Conservation (phyloP, 2,797 vertebrate species). For the Vultur gryphus region DNA sequence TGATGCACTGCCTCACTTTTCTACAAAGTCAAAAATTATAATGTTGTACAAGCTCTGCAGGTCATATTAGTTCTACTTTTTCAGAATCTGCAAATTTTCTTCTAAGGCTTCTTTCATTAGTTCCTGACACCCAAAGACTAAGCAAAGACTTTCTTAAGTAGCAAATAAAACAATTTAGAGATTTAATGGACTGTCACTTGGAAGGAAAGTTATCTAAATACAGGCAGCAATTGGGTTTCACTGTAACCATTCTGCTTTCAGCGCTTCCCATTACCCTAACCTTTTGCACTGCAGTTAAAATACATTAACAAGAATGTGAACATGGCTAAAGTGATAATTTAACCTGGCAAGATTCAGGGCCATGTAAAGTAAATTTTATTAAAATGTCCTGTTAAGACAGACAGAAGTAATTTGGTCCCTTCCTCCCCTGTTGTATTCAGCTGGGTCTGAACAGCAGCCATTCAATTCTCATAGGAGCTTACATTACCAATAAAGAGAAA, state of each 20-base stretch:
- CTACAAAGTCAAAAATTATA: background rate
- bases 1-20: background rate
- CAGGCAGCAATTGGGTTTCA: background rate
- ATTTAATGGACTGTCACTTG: conserved; percentile 36
- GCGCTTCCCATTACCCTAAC: conserved; percentile 12
- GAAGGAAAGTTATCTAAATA: conserved; percentile 10
- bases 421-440: background rate
- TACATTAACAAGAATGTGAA: conserved; percentile 3
- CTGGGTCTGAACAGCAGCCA: background rate
- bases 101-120: conserved; percentile 14
- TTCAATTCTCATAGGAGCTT: conserved; percentile 19
- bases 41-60: background rate
- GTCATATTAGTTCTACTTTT: background rate
- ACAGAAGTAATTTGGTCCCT: conserved; percentile 15
- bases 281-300: background rate
- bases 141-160: conserved; percentile 5
- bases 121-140: conserved; percentile 12
- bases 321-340: background rate
- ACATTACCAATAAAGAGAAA: background rate
- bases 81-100: background rate
- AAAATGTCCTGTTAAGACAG: conserved; percentile 26
- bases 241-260: conserved; percentile 20
- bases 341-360: background rate
- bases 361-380: background rate
- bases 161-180: conserved; percentile 49